Percentiles rank a stretch among this genome's conserved stretches.
phyloP scores from a whole-genome alignment of 1,140 invertebrate genomes.

The Drosophila trapezifrons region DNA sequence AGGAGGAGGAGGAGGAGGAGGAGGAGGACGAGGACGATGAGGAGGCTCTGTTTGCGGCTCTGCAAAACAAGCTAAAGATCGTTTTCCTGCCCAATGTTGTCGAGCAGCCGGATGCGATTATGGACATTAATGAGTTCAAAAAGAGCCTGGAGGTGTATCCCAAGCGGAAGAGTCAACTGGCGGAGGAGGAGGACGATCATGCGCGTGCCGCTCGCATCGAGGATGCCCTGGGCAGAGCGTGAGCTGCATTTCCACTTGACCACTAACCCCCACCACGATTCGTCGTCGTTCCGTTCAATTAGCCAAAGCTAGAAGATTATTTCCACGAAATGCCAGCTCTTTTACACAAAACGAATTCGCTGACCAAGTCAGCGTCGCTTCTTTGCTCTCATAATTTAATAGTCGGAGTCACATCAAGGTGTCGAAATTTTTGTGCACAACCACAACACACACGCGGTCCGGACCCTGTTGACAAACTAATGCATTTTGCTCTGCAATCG shows the following conservation, averaged over 20 bases:
- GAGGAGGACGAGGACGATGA: slow-evolving; percentile 15
- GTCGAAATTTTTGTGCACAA: neutral
- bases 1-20: neutral
- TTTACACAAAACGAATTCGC: neutral
- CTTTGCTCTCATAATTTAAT: neutral
- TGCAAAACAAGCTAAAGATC: slow-evolving; percentile 68
- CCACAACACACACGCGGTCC: neutral
- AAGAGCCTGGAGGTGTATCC: slow-evolving; percentile 79
- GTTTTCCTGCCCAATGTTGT: slow-evolving; percentile 62
- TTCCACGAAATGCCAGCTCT: slow-evolving; percentile 1
- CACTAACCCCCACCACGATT: slow-evolving; percentile 10
- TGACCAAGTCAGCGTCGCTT: slow-evolving; percentile 20
- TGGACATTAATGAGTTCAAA: slow-evolving; percentile 79
- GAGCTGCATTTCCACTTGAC: slow-evolving; percentile 2
- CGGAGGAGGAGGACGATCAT: slow-evolving; percentile 17
- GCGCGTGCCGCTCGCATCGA: slow-evolving; percentile 32
- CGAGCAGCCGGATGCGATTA: slow-evolving; percentile 61
- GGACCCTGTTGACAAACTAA: slow-evolving; percentile 7
- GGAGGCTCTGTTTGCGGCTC: slow-evolving; percentile 60
- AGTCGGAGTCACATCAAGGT: too few relatives aligned
- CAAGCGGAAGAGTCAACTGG: slow-evolving; percentile 25
- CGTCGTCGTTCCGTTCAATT: slow-evolving; percentile 5
- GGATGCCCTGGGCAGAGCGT: slow-evolving; percentile 40
- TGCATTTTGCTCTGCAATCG: slow-evolving; percentile 30
- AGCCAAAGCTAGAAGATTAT: slow-evolving; percentile 32